Evolutionary conservation across 2,888 invertebrate genomes (phyloP).

Genomic region (Agrotis ipsilon): DNA sequence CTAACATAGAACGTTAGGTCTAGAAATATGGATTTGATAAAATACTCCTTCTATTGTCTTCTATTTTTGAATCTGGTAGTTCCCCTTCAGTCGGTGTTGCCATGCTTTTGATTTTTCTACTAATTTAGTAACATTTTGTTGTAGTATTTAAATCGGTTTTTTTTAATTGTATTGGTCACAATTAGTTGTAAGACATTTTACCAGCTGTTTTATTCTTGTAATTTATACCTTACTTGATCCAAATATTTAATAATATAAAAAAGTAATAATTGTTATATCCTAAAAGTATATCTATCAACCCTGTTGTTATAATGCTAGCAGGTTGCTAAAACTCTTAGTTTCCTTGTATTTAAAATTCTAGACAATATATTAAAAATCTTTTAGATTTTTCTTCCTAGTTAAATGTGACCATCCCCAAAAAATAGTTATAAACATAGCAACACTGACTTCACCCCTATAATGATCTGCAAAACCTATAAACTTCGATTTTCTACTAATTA

Average conservation of each 20-base stretch:
- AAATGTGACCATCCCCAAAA: constrained; percentile 30
- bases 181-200: constrained; percentile 11
- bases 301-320: neutral
- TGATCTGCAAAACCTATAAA: constrained; percentile 50
- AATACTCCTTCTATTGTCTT: constrained; percentile 66
- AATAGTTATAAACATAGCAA: constrained; percentile 64
- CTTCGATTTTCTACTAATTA: constrained; percentile 56
- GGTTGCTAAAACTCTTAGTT: neutral
- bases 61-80: constrained; percentile 77
- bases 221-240: neutral
- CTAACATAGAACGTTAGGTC: constrained; percentile 82
- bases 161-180: constrained; percentile 28
- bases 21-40: constrained; percentile 71
- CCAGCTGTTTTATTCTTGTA: neutral
- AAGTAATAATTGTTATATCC: neutral
- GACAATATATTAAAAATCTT: neutral
- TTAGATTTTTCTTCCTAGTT: constrained; percentile 4
- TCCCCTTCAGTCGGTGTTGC: constrained; percentile 81
- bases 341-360: neutral
- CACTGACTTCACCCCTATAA: constrained; percentile 61
- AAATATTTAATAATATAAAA: neutral
- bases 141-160: constrained; percentile 4
- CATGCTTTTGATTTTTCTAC: constrained; percentile 68
- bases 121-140: constrained; percentile 55
- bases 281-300: neutral